phyloP scores from a whole-genome alignment of 2,797 vertebrate species.

The Thunnus albacares region DNA sequence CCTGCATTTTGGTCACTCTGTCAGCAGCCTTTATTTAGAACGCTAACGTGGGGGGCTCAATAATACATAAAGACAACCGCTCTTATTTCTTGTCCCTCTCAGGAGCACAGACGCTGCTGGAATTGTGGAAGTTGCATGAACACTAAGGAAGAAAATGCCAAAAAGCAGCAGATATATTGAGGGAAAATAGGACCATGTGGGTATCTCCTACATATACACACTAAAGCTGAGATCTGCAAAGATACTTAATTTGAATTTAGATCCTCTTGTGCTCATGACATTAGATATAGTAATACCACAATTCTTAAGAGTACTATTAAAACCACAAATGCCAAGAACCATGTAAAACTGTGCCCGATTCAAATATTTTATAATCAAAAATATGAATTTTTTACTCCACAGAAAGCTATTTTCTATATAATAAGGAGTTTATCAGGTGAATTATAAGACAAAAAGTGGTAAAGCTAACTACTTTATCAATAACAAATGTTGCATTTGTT shows the following conservation, averaged over 20 bases:
- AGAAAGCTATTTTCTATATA: neutral
- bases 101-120: constrained; percentile 52
- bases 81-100: constrained; percentile 64
- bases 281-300: neutral
- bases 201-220: neutral
- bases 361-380: neutral
- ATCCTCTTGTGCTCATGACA: neutral
- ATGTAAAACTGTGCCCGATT: neutral
- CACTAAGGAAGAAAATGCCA: constrained; percentile 16
- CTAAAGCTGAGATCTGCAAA: constrained; percentile 8
- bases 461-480: neutral
- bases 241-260: constrained; percentile 21
- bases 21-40: constrained; percentile 82
- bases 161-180: constrained; percentile 52
- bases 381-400: neutral
- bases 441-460: neutral
- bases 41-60: constrained; percentile 69
- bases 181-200: constrained; percentile 26
- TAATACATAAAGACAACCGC: constrained; percentile 76
- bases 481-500: neutral
- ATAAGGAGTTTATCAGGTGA: neutral
- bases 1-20: constrained; percentile 73
- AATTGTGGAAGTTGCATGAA: constrained; percentile 50
- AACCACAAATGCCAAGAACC: neutral
- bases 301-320: neutral